Conservation (phyloP, 2,113 vertebrate genomes). For the Prietella phreatophila region DNA sequence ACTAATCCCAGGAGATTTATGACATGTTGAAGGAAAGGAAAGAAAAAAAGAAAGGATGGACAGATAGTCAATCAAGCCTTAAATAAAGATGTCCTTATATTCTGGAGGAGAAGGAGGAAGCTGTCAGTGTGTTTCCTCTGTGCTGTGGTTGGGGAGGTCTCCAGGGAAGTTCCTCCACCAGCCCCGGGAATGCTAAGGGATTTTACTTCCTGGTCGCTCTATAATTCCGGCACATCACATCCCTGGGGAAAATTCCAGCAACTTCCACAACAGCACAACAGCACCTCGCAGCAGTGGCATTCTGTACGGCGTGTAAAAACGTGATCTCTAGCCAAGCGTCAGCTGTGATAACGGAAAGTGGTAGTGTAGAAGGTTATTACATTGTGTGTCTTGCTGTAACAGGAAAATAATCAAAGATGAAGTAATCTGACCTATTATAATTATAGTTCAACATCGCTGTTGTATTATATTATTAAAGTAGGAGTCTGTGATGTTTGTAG, state of each 20-base stretch:
- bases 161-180: background rate
- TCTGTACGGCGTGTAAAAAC: background rate
- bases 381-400: background rate
- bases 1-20: background rate
- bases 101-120: background rate
- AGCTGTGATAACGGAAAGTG: background rate
- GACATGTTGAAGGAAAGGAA: background rate
- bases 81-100: background rate
- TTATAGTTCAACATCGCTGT: background rate
- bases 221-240: background rate
- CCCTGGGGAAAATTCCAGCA: background rate
- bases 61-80: background rate
- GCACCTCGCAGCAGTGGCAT: background rate
- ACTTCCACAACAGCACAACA: background rate
- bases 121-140: background rate
- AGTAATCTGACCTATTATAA: background rate
- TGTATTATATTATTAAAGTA: background rate
- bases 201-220: background rate
- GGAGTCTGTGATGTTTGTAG: background rate
- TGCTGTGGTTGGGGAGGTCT: background rate
- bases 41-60: background rate
- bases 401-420: background rate
- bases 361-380: background rate
- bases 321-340: background rate
- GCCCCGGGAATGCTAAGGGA: background rate